These are phyloP conservation scores for Tauraco hartlaubi DNA, from an alignment of 2,797 vertebrate species.

Conservation along the genomic window DNA sequence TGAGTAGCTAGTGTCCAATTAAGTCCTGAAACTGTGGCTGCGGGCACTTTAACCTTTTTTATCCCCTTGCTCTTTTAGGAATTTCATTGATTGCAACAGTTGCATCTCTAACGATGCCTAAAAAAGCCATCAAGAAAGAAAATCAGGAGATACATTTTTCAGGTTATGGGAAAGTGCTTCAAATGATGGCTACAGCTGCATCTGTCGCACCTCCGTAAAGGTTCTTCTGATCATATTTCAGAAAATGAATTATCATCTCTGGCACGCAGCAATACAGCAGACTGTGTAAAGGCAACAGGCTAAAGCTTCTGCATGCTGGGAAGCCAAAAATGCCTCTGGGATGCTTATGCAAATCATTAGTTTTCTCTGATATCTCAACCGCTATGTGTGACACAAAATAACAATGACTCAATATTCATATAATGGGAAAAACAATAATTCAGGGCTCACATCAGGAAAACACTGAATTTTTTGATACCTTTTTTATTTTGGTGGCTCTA, in stretches of 20 bases:
- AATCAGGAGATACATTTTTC: constrained; percentile 27
- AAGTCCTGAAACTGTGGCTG: constrained; percentile 74
- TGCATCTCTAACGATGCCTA: neutral
- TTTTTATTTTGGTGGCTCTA: neutral
- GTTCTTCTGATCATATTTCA: constrained; percentile 46
- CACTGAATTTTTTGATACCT: neutral
- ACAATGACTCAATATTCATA: neutral
- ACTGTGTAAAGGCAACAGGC: neutral
- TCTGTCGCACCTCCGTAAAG: constrained; percentile 28
- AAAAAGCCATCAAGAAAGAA: constrained; percentile 36
- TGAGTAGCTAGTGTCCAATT: constrained; percentile 76
- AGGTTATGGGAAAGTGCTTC: neutral
- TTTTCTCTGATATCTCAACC: constrained; percentile 43
- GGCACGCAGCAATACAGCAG: constrained; percentile 8
- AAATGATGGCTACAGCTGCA: constrained; percentile 21
- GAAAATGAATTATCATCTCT: constrained; percentile 30
- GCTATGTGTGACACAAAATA: neutral
- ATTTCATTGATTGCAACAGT: constrained; percentile 29
- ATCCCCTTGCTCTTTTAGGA: constrained; percentile 36
- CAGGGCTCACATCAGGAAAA: neutral
- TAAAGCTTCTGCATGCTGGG: constrained; percentile 22
- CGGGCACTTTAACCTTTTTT: constrained; percentile 75
- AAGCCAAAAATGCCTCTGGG: constrained; percentile 29
- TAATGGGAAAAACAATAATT: neutral
- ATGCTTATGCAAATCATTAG: neutral